phyloP scores from a whole-genome alignment of 2,888 invertebrate species.

The Tridacna crocea region DNA sequence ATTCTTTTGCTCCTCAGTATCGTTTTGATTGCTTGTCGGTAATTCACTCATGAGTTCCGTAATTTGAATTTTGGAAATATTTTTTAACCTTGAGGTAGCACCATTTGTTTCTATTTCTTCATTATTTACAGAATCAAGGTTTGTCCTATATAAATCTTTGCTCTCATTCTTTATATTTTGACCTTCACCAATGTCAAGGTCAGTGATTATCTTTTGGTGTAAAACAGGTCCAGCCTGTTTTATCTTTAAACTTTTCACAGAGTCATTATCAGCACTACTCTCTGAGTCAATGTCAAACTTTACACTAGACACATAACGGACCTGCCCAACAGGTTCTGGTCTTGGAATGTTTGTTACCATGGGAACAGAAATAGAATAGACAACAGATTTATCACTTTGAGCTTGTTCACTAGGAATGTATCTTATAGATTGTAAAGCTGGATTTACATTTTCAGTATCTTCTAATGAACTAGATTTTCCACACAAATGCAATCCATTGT shows the following conservation, averaged over 20 bases:
- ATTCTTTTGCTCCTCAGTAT: neutral
- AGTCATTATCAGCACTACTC: constrained; percentile 21
- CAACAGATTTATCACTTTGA: constrained; percentile 43
- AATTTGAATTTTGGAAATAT: neutral
- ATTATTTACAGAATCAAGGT: neutral
- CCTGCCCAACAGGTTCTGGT: neutral
- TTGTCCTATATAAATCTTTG: neutral
- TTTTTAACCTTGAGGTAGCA: constrained; percentile 10
- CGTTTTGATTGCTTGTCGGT: neutral
- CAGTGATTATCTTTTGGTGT: constrained; percentile 30
- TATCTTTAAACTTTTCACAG: constrained; percentile 22
- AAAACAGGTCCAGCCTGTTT: constrained; percentile 34
- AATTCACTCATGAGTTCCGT: too few species aligned
- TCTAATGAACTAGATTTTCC: neutral
- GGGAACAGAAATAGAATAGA: constrained; percentile 47
- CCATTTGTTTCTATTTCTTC: neutral
- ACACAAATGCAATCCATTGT: constrained; percentile 13
- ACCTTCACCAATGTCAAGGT: constrained; percentile 34
- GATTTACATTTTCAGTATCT: constrained; percentile 34
- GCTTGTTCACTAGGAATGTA: constrained; percentile 25
- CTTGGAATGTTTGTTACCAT: neutral
- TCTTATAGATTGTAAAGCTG: constrained; percentile 42
- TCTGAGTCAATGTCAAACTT: constrained; percentile 18
- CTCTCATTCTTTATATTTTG: neutral
- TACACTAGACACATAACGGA: constrained; percentile 16